Conservation (phyloP, 1,140 invertebrate genomes). For the Rhynchophorus ferrugineus region DNA sequence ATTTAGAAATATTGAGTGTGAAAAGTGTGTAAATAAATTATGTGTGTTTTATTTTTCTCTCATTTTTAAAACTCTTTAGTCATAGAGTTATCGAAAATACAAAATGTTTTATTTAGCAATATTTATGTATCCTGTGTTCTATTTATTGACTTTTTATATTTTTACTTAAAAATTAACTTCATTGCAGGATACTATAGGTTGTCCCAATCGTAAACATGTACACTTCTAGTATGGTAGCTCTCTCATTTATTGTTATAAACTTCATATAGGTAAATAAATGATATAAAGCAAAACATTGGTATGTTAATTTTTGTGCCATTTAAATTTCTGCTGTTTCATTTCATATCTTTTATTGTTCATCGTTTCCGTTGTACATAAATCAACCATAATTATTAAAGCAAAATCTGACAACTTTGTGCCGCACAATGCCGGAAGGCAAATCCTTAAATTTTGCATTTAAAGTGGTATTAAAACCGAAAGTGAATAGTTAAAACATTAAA, state of each 20-base stretch:
- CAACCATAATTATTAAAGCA: no score
- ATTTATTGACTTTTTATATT: slow-evolving; percentile 24
- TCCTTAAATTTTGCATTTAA: no score
- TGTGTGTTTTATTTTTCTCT: slow-evolving; percentile 29
- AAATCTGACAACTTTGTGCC: no score
- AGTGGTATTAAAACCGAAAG: no score
- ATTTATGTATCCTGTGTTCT: slow-evolving; percentile 33
- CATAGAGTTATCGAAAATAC: slow-evolving; percentile 28
- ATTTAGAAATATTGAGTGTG: slow-evolving; percentile 28
- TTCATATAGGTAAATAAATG: slow-evolving; percentile 6
- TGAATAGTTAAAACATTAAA: no score
- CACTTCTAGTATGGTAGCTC: slow-evolving; percentile 38
- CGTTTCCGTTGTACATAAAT: no score
- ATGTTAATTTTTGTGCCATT: neutral
- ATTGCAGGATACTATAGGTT: slow-evolving; percentile 2
- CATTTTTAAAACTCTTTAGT: slow-evolving; percentile 25
- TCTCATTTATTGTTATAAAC: slow-evolving; percentile 3
- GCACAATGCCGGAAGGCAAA: no score
- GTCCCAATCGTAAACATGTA: slow-evolving; percentile 26
- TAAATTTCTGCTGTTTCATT: no score
- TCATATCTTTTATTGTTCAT: no score
- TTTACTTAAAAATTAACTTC: slow-evolving; percentile 24
- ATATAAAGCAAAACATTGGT: neutral
- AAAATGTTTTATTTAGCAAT: slow-evolving; percentile 29
- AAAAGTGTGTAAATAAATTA: slow-evolving; percentile 38